Conservation (phyloP, 2,113 vertebrate species). For the Mus pahari region DNA sequence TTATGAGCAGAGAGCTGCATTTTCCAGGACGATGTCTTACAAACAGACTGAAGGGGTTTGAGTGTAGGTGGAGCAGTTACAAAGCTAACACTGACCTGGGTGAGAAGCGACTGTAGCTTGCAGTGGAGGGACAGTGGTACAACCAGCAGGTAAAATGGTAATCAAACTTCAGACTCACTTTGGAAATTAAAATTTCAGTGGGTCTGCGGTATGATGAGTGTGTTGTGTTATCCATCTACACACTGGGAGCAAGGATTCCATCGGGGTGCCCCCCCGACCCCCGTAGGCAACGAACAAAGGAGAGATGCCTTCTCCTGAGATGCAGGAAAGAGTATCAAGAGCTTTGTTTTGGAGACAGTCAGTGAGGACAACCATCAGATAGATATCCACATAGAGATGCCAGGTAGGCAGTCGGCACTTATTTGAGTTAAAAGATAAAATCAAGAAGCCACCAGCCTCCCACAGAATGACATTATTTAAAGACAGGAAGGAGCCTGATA, state of each 20-base stretch:
- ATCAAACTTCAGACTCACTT: background rate
- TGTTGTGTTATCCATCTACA: background rate
- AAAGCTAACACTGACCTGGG: background rate
- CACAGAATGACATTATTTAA: constrained; percentile 16
- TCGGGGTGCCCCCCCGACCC: background rate
- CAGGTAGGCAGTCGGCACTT: background rate
- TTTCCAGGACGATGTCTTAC: background rate
- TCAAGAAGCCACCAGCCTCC: background rate
- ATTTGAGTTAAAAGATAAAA: constrained; percentile 28
- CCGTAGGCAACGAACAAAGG: background rate
- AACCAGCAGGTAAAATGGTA: background rate
- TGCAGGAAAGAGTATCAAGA: background rate
- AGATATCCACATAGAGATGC: background rate
- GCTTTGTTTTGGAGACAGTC: background rate
- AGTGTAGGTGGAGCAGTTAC: background rate
- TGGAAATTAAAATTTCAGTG: constrained; percentile 20
- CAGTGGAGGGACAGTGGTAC: background rate
- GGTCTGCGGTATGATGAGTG: background rate
- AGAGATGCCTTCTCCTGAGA: background rate
- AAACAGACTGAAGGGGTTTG: background rate
- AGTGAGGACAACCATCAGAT: background rate
- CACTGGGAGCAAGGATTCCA: background rate
- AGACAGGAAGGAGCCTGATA: background rate
- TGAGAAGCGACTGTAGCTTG: background rate
- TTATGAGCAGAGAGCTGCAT: background rate